phyloP scores from a whole-genome alignment of 2,888 invertebrate species.

The Andrena bucephala region DNA sequence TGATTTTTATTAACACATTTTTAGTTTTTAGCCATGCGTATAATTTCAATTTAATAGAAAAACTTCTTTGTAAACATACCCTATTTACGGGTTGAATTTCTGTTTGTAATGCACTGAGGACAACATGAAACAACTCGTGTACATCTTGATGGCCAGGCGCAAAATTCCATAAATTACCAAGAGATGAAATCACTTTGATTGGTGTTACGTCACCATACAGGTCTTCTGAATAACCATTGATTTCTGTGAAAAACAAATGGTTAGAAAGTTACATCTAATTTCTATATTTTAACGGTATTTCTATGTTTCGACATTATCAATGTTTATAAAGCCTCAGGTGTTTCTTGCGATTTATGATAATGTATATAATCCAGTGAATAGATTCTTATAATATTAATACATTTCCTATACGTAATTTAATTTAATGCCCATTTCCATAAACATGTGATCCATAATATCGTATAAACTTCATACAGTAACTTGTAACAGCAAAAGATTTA shows the following conservation, averaged over 20 bases:
- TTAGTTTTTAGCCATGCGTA: neutral
- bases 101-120: constrained; percentile 95
- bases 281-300: neutral
- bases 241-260: constrained; percentile 67
- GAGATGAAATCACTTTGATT: constrained; percentile 86
- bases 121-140: constrained; percentile 95
- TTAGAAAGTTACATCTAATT: neutral
- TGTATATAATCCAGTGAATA: neutral
- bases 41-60: constrained; percentile 6
- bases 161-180: constrained; percentile 93
- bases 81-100: constrained; percentile 89
- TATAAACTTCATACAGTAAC: neutral
- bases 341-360: no score
- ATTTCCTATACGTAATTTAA: neutral
- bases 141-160: constrained; percentile 97
- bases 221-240: constrained; percentile 81
- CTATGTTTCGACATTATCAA: no score
- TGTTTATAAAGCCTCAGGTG: no score
- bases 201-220: constrained; percentile 81
- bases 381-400: neutral
- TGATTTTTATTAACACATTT: constrained; percentile 21
- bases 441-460: neutral
- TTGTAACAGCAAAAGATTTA: neutral
- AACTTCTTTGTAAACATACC: constrained; percentile 81
- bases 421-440: neutral